Percentiles rank a stretch among this genome's conserved stretches.
These are phyloP conservation scores for Lithophane socia DNA, from an alignment of 2,888 invertebrate species.

Conservation along the genomic window DNA sequence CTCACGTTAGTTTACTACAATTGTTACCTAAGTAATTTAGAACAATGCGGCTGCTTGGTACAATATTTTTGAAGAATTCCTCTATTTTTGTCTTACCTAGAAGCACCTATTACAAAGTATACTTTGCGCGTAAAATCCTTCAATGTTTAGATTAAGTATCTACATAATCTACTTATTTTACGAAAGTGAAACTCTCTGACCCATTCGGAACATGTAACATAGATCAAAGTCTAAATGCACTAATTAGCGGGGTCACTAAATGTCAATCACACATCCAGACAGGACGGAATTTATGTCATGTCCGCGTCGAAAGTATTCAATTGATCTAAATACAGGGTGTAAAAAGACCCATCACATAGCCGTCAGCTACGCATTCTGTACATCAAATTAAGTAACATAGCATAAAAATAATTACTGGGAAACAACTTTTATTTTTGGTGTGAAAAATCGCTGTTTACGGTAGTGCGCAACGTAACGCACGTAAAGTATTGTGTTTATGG, in stretches of 20 bases:
- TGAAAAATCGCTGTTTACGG: too few species aligned
- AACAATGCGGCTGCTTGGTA: not conserved
- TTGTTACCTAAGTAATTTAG: not conserved
- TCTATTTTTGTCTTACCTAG: not conserved
- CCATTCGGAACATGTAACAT: slow-evolving; percentile 8
- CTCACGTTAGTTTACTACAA: not conserved
- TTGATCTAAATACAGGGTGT: slow-evolving; percentile 42
- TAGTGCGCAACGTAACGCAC: too few species aligned
- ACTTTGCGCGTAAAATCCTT: not conserved
- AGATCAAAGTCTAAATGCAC: slow-evolving; percentile 46
- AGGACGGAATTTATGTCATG: slow-evolving; percentile 45
- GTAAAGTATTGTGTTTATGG: too few species aligned
- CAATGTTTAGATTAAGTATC: not conserved
- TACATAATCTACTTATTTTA: not conserved
- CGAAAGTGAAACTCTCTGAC: slow-evolving; percentile 15
- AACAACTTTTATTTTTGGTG: too few species aligned
- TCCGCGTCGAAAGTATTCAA: slow-evolving; percentile 46
- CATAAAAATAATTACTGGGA: too few species aligned
- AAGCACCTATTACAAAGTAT: not conserved
- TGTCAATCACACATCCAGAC: slow-evolving; percentile 58
- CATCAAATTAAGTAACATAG: too few species aligned
- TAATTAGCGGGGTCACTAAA: slow-evolving; percentile 59
- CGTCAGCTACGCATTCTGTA: too few species aligned
- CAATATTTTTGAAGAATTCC: not conserved
- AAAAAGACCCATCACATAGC: too few species aligned